Base-by-base conservation (phyloP, 1,140 invertebrate species). In the Oreohelix idahoensis region DNA sequence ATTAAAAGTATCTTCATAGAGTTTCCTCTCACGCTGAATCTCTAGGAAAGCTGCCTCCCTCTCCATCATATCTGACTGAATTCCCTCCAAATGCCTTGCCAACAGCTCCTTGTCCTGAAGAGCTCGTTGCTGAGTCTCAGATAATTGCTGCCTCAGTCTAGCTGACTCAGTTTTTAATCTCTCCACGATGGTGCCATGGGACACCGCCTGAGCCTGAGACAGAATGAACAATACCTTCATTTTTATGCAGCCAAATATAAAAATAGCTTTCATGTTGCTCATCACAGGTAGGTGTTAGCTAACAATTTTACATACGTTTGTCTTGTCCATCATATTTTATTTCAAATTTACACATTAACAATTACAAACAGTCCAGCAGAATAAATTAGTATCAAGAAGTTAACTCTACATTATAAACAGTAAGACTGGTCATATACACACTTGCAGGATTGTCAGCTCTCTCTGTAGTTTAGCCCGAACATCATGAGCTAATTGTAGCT, bases 41-140 rank as follows among this genome's bases (percentile, higher is more conserved):
- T 93, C 92, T 66, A 91, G 88, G 86, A 93, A 92, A 5, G 90
- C 88, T 1, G 93, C 90, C 84, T 94, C 93, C 15, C 93, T 84
- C 66, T 93, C 93, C 88, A 93, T 87, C 92, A 94, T 93, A 83
- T 93, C 93, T 35, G 89, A 89, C 87, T 93, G 90, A 83, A 94
- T 93, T n/a, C 88, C 86, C 83, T 94, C 93, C 77, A 94, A 81
- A 84, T 93, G 93, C 49, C 91, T 88, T 79, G 93, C 92, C 70
- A 94, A 87, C 42, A 88, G 73, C 84, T 93, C 92, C 85, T 94
- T 94, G 70, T 94, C 93, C 78, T 89, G 88, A 74, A 93, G 83
- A 15, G 90, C 89, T 81, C 89, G 90, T 70, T 93, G 90, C 75
- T 93, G 92, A 36, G 87, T 90, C 45, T 93, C 92, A 63, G 87